phyloP scores from a whole-genome alignment of 1,140 invertebrate species.

The Drosophila jambulina region DNA sequence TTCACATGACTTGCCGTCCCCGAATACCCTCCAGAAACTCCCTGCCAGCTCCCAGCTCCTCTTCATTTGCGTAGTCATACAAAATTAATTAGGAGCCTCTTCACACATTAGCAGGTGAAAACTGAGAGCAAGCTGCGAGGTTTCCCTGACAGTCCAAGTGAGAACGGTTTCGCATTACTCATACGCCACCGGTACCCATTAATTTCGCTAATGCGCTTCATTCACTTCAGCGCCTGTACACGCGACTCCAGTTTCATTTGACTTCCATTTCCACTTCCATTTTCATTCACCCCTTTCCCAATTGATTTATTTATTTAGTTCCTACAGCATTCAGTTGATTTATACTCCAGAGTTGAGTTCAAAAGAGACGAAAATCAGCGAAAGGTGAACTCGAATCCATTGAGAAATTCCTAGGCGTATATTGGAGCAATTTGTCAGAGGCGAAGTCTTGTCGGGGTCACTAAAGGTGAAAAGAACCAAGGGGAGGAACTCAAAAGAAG shows the following conservation, averaged over 20 bases:
- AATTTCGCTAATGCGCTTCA: conserved; percentile 26
- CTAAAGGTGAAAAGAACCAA: background rate
- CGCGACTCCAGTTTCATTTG: background rate
- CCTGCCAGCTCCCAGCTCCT: background rate
- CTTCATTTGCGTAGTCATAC: conserved; percentile 57
- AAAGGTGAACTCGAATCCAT: background rate
- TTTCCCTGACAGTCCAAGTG: background rate
- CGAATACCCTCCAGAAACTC: conserved; percentile 6
- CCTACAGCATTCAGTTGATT: conserved; percentile 19
- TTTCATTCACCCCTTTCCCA: background rate
- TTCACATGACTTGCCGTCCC: conserved; percentile 52
- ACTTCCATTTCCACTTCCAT: background rate
- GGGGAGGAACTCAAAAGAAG: background rate
- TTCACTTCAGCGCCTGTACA: background rate
- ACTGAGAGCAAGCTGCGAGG: conserved; percentile 14
- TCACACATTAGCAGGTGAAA: conserved; percentile 35
- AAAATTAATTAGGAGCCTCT: conserved; percentile 47
- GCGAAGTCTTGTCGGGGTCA: background rate
- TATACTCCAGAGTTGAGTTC: conserved; percentile 16
- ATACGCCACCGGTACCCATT: conserved; percentile 22
- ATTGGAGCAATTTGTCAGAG: background rate
- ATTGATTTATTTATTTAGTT: conserved; percentile 17
- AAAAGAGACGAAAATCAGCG: conserved; percentile 1
- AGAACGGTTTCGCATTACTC: conserved; percentile 28
- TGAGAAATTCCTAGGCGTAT: conserved; percentile 3